phyloP scores from a whole-genome alignment of 2,113 vertebrate species.

The Gymnocephalus cernua region DNA sequence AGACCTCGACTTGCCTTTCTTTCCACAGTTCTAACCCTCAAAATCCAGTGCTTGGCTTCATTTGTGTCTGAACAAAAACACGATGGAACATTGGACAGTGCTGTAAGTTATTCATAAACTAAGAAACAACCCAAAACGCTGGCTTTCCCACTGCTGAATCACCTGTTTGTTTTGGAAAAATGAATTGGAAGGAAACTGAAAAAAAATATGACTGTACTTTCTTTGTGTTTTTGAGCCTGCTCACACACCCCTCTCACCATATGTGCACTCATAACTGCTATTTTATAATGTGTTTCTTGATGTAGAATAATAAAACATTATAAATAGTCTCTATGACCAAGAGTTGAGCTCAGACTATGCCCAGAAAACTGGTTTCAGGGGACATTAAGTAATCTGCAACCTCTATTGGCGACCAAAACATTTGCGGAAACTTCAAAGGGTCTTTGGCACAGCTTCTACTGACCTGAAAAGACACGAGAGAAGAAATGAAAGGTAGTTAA shows the following conservation, averaged over 20 bases:
- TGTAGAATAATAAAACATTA: conserved; percentile 56
- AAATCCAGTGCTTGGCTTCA: conserved; percentile 50
- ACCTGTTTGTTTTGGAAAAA: conserved; percentile 81
- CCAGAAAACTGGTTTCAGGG: conserved; percentile 23
- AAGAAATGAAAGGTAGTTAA: background rate
- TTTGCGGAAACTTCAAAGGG: background rate
- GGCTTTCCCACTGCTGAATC: conserved; percentile 68
- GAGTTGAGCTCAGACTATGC: conserved; percentile 31
- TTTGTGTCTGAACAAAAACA: conserved; percentile 62
- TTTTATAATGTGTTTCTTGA: conserved; percentile 67
- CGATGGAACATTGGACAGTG: conserved; percentile 65
- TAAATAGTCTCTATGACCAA: conserved; percentile 52
- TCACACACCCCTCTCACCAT: conserved; percentile 25
- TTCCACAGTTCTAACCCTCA: conserved; percentile 60
- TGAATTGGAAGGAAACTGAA: conserved; percentile 37
- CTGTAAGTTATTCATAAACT: conserved; percentile 61
- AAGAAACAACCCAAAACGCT: conserved; percentile 52
- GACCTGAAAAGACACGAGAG: background rate
- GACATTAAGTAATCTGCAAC: conserved; percentile 26
- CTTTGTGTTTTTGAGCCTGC: conserved; percentile 50
- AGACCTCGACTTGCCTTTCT: conserved; percentile 66
- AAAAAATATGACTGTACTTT: conserved; percentile 49
- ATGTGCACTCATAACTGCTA: conserved; percentile 23
- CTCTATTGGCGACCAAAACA: background rate
- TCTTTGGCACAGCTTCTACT: background rate